Conservation (phyloP, 1,140 invertebrate species). For the Zaprionus vittiger region DNA sequence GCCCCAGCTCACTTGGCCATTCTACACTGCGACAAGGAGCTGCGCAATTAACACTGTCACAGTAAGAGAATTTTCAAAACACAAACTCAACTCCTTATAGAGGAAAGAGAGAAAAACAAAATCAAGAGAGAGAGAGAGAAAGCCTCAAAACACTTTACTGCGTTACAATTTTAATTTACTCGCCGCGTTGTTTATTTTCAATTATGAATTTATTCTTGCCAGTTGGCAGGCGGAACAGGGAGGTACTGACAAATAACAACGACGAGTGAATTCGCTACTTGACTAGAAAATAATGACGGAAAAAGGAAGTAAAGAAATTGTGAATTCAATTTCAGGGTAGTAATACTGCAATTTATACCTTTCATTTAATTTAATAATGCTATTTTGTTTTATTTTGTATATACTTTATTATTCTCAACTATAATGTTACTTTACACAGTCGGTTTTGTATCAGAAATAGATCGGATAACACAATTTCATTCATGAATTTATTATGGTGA, state of each 20-base stretch:
- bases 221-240: conserved; percentile 21
- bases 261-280: background rate
- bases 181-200: conserved; percentile 74
- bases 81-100: background rate
- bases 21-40: background rate
- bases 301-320: no score
- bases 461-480: no score
- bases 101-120: background rate
- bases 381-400: no score
- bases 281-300: background rate
- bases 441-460: no score
- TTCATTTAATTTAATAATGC: no score
- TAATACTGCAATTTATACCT: no score
- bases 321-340: no score
- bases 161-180: conserved; percentile 55
- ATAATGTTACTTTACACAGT: no score
- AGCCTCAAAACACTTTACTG: conserved; percentile 7
- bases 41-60: conserved; percentile 4
- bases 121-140: background rate
- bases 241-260: background rate
- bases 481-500: no score
- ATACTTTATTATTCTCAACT: no score
- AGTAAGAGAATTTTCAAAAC: background rate
- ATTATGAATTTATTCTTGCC: conserved; percentile 65
- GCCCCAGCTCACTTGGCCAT: background rate